Conservation (phyloP, 2,113 vertebrate genomes). For the Pavo muticus region DNA sequence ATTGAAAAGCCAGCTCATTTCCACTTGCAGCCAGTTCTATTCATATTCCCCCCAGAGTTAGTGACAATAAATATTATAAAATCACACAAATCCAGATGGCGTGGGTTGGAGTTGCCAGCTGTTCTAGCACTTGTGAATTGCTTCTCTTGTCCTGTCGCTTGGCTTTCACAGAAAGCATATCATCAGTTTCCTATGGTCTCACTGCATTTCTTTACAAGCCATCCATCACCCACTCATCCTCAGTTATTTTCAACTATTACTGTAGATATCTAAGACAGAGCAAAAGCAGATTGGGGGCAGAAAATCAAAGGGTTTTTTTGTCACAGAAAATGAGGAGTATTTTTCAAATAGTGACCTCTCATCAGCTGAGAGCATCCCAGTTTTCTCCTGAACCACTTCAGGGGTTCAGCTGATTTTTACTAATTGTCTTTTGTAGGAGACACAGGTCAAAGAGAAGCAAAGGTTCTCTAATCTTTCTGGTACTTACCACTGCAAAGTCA, state of each 20-base stretch:
- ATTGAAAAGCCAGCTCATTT: constrained; percentile 52
- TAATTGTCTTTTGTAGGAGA: neutral
- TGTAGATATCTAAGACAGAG: neutral
- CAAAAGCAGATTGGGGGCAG: neutral
- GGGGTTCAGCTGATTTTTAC: neutral
- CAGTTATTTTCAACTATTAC: constrained; percentile 29
- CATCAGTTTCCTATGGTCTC: neutral
- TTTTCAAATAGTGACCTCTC: constrained; percentile 21
- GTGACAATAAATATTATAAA: constrained; percentile 66
- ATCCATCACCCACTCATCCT: neutral
- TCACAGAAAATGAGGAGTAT: neutral
- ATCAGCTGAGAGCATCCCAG: neutral
- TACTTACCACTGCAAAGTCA: neutral
- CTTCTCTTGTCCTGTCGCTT: constrained; percentile 57
- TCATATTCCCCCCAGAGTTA: constrained; percentile 62
- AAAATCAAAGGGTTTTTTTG: constrained; percentile 26
- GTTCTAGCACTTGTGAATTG: constrained; percentile 36
- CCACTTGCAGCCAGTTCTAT: constrained; percentile 55
- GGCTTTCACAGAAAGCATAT: constrained; percentile 31
- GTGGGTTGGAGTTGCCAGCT: constrained; percentile 49
- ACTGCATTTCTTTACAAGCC: constrained; percentile 33
- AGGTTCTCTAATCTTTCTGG: neutral
- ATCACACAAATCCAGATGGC: constrained; percentile 59
- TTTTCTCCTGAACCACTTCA: neutral
- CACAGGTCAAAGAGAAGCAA: neutral